Conservation (phyloP, 2,888 invertebrate species). For the Polymixis flavicincta region DNA sequence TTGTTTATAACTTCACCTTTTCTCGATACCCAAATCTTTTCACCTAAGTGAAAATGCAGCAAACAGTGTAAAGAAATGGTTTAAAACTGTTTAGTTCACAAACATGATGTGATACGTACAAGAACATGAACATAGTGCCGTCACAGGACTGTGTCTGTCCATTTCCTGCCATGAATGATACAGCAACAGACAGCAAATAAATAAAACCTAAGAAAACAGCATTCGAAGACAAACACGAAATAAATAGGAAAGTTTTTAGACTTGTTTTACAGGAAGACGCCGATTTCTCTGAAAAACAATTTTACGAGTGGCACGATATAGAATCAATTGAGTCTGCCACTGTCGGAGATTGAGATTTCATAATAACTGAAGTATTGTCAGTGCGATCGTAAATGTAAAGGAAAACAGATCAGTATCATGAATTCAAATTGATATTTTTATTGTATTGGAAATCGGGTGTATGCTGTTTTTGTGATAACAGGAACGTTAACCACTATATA, state of each 20-base stretch:
- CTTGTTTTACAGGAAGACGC: conserved; percentile 6
- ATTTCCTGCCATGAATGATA: conserved; percentile 33
- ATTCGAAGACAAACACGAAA: conserved; percentile 14
- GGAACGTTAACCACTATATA: too few relatives aligned
- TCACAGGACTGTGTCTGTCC: background rate
- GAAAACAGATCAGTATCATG: background rate
- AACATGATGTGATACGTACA: background rate
- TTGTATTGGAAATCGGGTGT: too few relatives aligned
- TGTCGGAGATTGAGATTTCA: conserved; percentile 6
- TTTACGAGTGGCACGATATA: conserved; percentile 31
- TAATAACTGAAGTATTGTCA: conserved; percentile 9
- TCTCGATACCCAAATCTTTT: too few relatives aligned
- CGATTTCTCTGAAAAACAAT: conserved; percentile 18
- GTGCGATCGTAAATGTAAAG: background rate
- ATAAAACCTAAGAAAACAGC: conserved; percentile 12
- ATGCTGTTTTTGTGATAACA: background rate
- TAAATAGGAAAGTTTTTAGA: conserved; percentile 33
- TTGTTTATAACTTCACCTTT: background rate
- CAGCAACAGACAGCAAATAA: conserved; percentile 1
- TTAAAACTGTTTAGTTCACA: conserved; percentile 17
- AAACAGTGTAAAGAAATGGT: background rate
- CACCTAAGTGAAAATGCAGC: background rate
- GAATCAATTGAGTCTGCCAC: conserved; percentile 22
- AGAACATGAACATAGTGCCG: conserved; percentile 16
- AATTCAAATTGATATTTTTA: background rate